Percentiles rank a stretch among this genome's conserved stretches.
phyloP scores from a whole-genome alignment of 2,888 invertebrate genomes.

The Mylabris sibirica region DNA sequence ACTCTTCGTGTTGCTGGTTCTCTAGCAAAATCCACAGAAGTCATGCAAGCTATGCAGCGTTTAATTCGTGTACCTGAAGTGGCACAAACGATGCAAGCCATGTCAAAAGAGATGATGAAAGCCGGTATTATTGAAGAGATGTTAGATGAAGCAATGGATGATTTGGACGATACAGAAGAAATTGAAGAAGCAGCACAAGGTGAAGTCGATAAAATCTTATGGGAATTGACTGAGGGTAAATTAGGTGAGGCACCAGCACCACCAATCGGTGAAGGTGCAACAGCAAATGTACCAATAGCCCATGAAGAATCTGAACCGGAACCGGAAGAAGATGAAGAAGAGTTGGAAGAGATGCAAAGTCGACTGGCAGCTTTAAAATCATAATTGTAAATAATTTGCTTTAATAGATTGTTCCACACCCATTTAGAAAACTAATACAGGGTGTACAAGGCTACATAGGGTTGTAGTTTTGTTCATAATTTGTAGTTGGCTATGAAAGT shows the following conservation, averaged over 20 bases:
- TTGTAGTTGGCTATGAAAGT: no score
- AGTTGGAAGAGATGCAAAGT: slow-evolving; percentile 91
- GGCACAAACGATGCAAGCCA: slow-evolving; percentile 94
- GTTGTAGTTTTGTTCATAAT: no score
- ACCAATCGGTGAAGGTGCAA: slow-evolving; percentile 68
- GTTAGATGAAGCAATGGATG: slow-evolving; percentile 97
- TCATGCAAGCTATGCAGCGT: slow-evolving; percentile 97
- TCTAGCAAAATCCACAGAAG: slow-evolving; percentile 94
- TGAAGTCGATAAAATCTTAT: slow-evolving; percentile 74
- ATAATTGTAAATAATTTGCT: slow-evolving; percentile 62
- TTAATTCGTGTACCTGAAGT: slow-evolving; percentile 91
- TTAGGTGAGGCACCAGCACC: slow-evolving; percentile 90
- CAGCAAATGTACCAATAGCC: slow-evolving; percentile 63
- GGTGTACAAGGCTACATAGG: no score
- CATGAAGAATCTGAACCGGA: slow-evolving; percentile 59
- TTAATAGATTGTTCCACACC: slow-evolving; percentile 36
- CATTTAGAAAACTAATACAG: no score
- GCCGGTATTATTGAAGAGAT: slow-evolving; percentile 99
- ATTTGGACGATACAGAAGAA: slow-evolving; percentile 90
- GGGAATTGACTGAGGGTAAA: slow-evolving; percentile 91
- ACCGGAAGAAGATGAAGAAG: slow-evolving; percentile 71
- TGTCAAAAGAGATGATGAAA: slow-evolving; percentile 99
- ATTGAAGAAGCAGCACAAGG: slow-evolving; percentile 95
- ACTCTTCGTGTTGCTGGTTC: slow-evolving; percentile 93
- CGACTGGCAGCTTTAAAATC: slow-evolving; percentile 88